These are phyloP conservation scores for Sebastes iracundus DNA, from an alignment of 2,797 vertebrate genomes.

Conservation along the genomic window DNA sequence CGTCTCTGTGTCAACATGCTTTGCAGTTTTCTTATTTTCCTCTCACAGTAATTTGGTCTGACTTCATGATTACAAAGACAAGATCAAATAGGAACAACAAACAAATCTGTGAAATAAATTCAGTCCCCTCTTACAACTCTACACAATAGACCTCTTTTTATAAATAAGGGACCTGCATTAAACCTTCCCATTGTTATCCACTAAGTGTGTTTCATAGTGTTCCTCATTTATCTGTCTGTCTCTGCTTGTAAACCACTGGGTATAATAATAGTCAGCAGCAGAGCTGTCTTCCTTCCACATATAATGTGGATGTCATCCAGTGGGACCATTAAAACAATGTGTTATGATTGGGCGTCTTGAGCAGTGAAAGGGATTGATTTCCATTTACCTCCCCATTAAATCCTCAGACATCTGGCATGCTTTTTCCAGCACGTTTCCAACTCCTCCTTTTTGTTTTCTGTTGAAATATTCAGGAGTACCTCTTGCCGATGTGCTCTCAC, in stretches of 20 bases:
- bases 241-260: constrained; percentile 54
- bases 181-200: constrained; percentile 40
- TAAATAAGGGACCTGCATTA: constrained; percentile 25
- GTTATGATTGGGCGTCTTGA: constrained; percentile 81
- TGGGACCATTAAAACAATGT: constrained; percentile 80
- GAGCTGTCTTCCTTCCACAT: constrained; percentile 58
- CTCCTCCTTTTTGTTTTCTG: constrained; percentile 76
- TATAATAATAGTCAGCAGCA: constrained; percentile 65
- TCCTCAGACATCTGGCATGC: constrained; percentile 85
- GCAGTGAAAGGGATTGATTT: constrained; percentile 85
- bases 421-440: constrained; percentile 47
- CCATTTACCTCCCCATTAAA: constrained; percentile 85
- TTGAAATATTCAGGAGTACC: constrained; percentile 87
- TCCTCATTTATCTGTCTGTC: constrained; percentile 53
- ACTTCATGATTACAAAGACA: constrained; percentile 24
- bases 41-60: not conserved
- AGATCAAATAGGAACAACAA: not conserved
- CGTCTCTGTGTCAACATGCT: not conserved
- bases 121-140: not conserved
- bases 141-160: constrained; percentile 13
- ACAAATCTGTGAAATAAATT: constrained; percentile 17
- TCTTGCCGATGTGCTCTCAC: constrained; percentile 32
- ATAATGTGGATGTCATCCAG: constrained; percentile 64
- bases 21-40: not conserved
- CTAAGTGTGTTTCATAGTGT: constrained; percentile 28